Evolutionary conservation across 2,888 invertebrate genomes (phyloP).

Genomic region (Yponomeuta cagnagella): DNA sequence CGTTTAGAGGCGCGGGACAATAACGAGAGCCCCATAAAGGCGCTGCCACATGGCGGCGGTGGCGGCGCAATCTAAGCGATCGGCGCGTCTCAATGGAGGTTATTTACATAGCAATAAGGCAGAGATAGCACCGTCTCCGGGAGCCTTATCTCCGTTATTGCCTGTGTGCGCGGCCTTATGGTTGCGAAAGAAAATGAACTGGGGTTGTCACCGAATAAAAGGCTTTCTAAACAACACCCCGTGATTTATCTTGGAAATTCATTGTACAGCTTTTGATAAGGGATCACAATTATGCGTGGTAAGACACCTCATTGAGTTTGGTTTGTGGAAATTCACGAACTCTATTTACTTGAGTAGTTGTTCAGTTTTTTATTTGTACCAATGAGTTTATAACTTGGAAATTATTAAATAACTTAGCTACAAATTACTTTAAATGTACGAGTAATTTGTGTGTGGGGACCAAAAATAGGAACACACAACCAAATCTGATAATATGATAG

Average conservation of each 20-base stretch:
- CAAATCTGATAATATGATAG: too few relatives aligned
- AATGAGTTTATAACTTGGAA: too few relatives aligned
- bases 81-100: slow-evolving; percentile 60
- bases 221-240: slow-evolving; percentile 51
- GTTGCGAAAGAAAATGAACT: slow-evolving; percentile 59
- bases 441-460: too few relatives aligned
- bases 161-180: slow-evolving; percentile 63
- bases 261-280: slow-evolving; percentile 24
- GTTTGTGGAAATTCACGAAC: too few relatives aligned
- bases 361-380: too few relatives aligned
- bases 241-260: slow-evolving; percentile 44
- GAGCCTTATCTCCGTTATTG: slow-evolving; percentile 64
- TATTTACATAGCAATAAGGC: slow-evolving; percentile 72
- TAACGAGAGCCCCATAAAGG: slow-evolving; percentile 52
- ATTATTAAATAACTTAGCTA: too few relatives aligned
- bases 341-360: too few relatives aligned
- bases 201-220: slow-evolving; percentile 45
- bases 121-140: slow-evolving; percentile 39
- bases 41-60: slow-evolving; percentile 50
- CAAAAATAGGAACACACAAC: too few relatives aligned
- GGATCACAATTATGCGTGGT: not conserved
- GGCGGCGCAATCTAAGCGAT: slow-evolving; percentile 58
- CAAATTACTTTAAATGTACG: too few relatives aligned
- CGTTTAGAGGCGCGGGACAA: slow-evolving; percentile 24
- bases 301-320: not conserved